phyloP scores from a whole-genome alignment of 2,113 vertebrate genomes.

The Uropsilus gracilis region DNA sequence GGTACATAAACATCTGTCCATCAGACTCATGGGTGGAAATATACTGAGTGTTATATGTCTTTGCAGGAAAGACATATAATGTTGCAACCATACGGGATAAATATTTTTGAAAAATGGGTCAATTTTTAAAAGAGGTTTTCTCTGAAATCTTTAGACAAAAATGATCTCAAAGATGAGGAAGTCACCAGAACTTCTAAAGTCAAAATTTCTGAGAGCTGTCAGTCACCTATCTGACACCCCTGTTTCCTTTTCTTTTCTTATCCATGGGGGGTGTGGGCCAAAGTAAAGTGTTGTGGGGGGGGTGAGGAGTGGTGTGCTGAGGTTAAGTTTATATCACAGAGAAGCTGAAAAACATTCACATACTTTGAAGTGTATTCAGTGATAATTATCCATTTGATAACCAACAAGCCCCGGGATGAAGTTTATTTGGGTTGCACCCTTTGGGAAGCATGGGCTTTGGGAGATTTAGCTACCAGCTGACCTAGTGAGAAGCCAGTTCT shows the following conservation, averaged over 20 bases:
- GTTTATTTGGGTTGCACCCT: neutral
- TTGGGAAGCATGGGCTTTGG: accelerated
- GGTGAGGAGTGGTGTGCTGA: no score
- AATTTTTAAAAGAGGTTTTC: neutral
- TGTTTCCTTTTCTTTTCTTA: no score
- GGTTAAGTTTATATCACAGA: no score
- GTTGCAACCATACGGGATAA: neutral
- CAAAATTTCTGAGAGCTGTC: no score
- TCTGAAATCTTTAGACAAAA: neutral
- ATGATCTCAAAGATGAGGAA: neutral
- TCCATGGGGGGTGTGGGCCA: no score
- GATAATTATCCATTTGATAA: no score
- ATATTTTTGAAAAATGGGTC: neutral
- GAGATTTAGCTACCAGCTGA: neutral
- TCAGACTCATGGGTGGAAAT: neutral
- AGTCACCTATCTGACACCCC: no score
- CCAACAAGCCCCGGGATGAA: neutral
- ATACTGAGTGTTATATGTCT: neutral
- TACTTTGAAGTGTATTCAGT: no score
- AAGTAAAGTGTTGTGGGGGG: no score
- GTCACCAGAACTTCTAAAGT: neutral
- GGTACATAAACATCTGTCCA: no score
- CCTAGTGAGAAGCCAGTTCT: accelerated
- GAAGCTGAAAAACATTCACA: no score
- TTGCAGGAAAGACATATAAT: neutral